These are phyloP conservation scores for Diadophis punctatus DNA, from an alignment of 2,113 vertebrate genomes.

Conservation along the genomic window DNA sequence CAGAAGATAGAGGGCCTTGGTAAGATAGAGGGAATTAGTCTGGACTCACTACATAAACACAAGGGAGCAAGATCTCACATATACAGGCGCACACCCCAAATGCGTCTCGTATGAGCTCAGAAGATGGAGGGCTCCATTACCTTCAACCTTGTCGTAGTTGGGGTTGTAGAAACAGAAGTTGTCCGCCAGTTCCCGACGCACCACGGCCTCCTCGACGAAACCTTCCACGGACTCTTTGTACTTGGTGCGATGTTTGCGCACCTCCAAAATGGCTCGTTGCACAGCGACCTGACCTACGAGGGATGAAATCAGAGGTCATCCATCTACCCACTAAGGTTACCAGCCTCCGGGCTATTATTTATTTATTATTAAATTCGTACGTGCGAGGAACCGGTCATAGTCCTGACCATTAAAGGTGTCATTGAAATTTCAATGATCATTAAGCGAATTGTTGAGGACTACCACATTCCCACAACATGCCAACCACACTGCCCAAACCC, in stretches of 20 bases:
- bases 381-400: too few species aligned
- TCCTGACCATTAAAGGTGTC: neutral
- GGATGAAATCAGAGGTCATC: neutral
- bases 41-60: too few species aligned
- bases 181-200: conserved; percentile 85
- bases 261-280: conserved; percentile 79
- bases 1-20: too few species aligned
- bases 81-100: too few species aligned
- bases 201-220: conserved; percentile 83
- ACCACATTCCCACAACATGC: neutral
- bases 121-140: conserved; percentile 41
- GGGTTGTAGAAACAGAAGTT: conserved; percentile 91
- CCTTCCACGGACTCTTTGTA: conserved; percentile 63
- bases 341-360: neutral
- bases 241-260: conserved; percentile 62
- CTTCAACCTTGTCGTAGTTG: conserved; percentile 80
- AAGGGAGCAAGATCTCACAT: too few species aligned
- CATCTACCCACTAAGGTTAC: neutral
- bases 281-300: conserved; percentile 80
- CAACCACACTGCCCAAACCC: neutral
- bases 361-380: neutral
- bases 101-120: neutral
- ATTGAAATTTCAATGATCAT: neutral
- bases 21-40: too few species aligned
- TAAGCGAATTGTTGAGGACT: neutral